These are phyloP conservation scores for Acanthochromis polyacanthus DNA, from an alignment of 2,113 vertebrate genomes.

Conservation along the genomic window DNA sequence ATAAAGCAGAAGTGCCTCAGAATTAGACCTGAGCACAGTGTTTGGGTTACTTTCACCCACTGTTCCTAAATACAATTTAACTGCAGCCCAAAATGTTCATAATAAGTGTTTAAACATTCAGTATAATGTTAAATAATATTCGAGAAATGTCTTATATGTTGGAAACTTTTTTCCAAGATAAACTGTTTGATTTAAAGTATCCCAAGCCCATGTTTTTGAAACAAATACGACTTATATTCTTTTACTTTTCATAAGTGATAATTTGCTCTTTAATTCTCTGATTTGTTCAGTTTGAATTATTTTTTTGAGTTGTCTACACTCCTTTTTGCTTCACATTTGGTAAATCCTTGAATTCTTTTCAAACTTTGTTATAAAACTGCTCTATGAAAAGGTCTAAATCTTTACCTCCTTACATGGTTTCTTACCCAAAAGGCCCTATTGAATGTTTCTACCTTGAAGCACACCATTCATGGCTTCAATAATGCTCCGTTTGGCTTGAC, in stretches of 20 bases:
- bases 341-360: background rate
- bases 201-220: background rate
- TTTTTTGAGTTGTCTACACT: background rate
- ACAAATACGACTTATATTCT: background rate
- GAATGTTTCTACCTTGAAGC: background rate
- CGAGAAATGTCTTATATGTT: no score
- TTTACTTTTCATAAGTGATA: background rate
- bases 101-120: background rate
- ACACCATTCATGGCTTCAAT: background rate
- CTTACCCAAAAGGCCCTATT: background rate
- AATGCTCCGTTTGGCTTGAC: background rate
- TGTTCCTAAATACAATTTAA: background rate
- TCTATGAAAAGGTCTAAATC: background rate
- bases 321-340: no score
- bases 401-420: background rate
- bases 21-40: background rate
- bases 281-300: background rate
- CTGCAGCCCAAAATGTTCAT: background rate
- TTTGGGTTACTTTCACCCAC: background rate
- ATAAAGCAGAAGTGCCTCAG: background rate
- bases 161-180: no score
- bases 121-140: no score
- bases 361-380: background rate
- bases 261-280: background rate
- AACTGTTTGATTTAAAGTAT: background rate